A percentile compares a stretch with the other conserved stretches of the same genome.
These are phyloP conservation scores for Schizaphis graminum DNA, from an alignment of 2,888 invertebrate genomes.

Conservation along the genomic window DNA sequence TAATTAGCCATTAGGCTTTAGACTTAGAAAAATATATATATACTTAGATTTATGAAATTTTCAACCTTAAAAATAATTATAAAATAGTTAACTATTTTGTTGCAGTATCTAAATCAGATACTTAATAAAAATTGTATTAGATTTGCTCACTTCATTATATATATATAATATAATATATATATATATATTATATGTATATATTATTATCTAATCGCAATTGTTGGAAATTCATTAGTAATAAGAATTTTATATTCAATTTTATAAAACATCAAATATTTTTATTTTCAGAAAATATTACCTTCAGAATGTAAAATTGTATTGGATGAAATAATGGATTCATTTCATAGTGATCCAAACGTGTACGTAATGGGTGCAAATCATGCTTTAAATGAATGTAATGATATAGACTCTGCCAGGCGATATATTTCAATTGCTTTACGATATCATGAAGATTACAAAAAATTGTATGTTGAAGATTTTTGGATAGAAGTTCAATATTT, in stretches of 20 bases:
- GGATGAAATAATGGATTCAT: neutral
- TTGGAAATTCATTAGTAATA: neutral
- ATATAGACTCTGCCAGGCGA: neutral
- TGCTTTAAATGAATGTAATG: neutral
- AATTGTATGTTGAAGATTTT: conserved; percentile 4
- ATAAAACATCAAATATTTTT: neutral
- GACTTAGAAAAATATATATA: neutral
- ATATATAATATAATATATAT: no score
- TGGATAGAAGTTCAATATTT: neutral
- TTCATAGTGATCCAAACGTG: neutral
- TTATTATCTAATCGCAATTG: no score
- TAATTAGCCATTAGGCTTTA: no score
- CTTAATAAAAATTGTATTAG: neutral
- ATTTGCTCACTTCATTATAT: neutral
- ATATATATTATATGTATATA: no score
- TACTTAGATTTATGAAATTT: neutral
- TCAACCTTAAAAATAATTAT: neutral
- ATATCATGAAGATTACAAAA: neutral
- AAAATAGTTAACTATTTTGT: neutral
- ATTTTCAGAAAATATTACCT: neutral
- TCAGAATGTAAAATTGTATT: neutral
- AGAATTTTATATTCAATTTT: no score
- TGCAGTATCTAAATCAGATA: neutral
- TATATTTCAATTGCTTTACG: neutral
- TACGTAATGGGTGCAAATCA: neutral